These are phyloP conservation scores for Artibeus lituratus DNA, from an alignment of 2,797 vertebrate species.

Conservation along the genomic window DNA sequence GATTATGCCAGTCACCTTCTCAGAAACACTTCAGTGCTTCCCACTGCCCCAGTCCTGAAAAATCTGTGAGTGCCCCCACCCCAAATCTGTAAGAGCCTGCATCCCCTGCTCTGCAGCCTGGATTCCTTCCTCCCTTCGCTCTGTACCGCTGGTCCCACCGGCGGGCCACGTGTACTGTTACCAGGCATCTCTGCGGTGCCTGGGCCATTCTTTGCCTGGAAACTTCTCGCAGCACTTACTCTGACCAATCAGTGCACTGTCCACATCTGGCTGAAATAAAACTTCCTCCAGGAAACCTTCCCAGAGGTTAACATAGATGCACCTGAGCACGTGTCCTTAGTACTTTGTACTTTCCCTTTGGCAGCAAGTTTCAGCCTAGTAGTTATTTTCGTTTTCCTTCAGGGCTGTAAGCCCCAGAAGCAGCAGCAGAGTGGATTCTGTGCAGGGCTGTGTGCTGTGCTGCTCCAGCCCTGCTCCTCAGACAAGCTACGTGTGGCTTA, in stretches of 20 bases:
- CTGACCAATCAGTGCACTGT: not conserved
- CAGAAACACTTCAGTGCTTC: not conserved
- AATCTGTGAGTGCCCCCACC: rapidly evolving
- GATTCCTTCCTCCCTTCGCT: not conserved
- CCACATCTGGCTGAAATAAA: not conserved
- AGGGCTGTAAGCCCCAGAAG: not conserved
- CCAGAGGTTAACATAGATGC: not conserved
- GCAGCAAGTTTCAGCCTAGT: not conserved
- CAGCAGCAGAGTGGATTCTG: not conserved
- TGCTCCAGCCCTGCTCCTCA: not conserved
- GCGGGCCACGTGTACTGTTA: rapidly evolving
- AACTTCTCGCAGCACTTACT: not conserved
- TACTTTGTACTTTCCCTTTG: not conserved
- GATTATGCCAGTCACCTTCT: not conserved
- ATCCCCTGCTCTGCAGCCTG: not conserved
- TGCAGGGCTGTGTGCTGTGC: not conserved
- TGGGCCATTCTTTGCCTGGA: not conserved
- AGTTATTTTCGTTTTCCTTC: not conserved
- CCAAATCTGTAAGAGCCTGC: not conserved
- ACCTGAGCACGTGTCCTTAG: not conserved
- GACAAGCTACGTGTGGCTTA: not conserved
- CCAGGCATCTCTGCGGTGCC: not conserved
- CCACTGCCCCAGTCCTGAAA: not conserved
- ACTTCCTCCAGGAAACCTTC: not conserved
- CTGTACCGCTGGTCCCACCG: not conserved